Percentiles rank a stretch among this genome's conserved stretches.
Evolutionary conservation across 2,797 vertebrate genomes (phyloP).

Genomic region (Poeciliopsis presidionis): DNA sequence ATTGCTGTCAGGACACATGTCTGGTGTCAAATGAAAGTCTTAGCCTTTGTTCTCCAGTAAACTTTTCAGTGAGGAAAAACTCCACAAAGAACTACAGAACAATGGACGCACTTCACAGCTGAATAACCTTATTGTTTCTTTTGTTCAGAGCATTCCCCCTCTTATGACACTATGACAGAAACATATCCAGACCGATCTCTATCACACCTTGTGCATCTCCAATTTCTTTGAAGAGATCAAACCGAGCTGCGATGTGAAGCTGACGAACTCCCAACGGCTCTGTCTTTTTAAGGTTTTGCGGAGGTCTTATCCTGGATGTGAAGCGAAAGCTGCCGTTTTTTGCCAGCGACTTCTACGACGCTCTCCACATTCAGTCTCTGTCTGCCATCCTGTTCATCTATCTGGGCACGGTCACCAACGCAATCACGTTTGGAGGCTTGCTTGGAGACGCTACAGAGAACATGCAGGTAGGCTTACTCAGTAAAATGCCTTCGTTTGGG

Average conservation of each 20-base stretch:
- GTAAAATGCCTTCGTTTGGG: not conserved
- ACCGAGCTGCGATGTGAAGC: not conserved
- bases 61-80: slow-evolving; percentile 16
- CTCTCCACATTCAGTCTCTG: slow-evolving; percentile 93
- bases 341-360: slow-evolving; percentile 94
- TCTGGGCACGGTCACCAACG: slow-evolving; percentile 96
- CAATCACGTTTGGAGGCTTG: slow-evolving; percentile 97
- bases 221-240: not conserved
- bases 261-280: not conserved
- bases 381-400: slow-evolving; percentile 98
- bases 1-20: not conserved
- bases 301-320: slow-evolving; percentile 92
- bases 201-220: not conserved
- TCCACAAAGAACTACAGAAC: not conserved
- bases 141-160: not conserved
- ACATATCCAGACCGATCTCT: not conserved
- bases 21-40: not conserved
- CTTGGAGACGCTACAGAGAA: slow-evolving; percentile 97
- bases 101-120: not conserved
- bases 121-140: not conserved
- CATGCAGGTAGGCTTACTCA: slow-evolving; percentile 88
- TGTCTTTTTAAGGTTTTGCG: slow-evolving; percentile 86
- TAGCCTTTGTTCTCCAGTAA: not conserved
- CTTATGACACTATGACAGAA: not conserved
- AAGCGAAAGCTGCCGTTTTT: slow-evolving; percentile 96